Evolutionary conservation across 2,888 invertebrate species (phyloP), one percentile per base, ranked within the genome.

Genomic region (Galerucella calmariensis): DNA sequence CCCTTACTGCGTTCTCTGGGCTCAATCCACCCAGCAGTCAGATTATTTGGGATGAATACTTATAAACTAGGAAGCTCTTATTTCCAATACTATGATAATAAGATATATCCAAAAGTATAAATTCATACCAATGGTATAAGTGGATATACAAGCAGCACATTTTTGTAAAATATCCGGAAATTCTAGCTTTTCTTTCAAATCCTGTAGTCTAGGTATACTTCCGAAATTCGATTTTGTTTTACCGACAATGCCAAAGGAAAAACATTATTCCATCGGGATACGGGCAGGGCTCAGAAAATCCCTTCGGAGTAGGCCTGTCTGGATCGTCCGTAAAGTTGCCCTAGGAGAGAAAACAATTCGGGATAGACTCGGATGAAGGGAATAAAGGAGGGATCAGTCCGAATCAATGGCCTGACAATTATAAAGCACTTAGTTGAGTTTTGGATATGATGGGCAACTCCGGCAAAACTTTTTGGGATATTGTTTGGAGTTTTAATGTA

Each of bases 401-500:
- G 44, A 69, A 69, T 69, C 69, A 63, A 69, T 69, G 69, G 69
- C 12, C 69, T 63, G 69, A 69, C 63, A 69, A 69, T 69, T 69
- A 69, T 69, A 62, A 69, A 69, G 62, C 63, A 69, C 69, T 69
- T 69, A 69, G 69, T 48, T 51, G 69, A 68, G 44, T 59, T 68
- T 59, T 68, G 68, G 59, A 68, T 58, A 44, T 16, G 59, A 14
- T 24, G 46, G 48, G 48, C 24, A 69, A 48, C 46, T 46, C 20
- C 20, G 41, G 41, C 12, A 44, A 41, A 65, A 65, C 69, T 61
- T 69, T 69, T 69, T 69, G 61, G 35, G 69, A 24, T 46, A 65
- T 65, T 46, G 63, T 65, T 65, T 14, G 20, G n/a, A 59, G 48
- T 69, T 69, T 68, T 69, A 69, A 69, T 61, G 61, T 59, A 56